These are phyloP conservation scores for Caenorhabditis angaria DNA, from an alignment of 2,888 invertebrate genomes.

Conservation along the genomic window DNA sequence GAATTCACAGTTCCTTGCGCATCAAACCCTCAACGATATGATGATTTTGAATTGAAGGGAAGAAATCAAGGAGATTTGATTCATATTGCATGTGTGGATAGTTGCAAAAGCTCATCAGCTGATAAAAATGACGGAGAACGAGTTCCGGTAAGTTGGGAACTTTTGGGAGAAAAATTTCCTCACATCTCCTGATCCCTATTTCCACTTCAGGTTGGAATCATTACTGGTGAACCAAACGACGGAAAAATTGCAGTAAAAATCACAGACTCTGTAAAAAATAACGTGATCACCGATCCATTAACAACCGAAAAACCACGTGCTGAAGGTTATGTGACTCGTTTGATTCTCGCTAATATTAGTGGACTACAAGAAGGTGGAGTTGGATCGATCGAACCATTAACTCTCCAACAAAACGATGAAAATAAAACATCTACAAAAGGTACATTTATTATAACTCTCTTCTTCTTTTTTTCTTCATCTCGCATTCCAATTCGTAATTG, in stretches of 20 bases:
- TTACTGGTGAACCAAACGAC: constrained; percentile 51
- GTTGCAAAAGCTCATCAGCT: constrained; percentile 29
- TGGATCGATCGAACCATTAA: constrained; percentile 38
- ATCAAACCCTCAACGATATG: constrained; percentile 46
- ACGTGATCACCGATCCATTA: constrained; percentile 31
- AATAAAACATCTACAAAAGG: constrained; percentile 29
- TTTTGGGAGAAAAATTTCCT: no score
- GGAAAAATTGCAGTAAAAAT: constrained; percentile 13
- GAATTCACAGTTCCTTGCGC: constrained; percentile 50
- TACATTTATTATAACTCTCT: constrained; percentile 6
- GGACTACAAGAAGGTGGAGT: constrained; percentile 27
- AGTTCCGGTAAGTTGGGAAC: constrained; percentile 12
- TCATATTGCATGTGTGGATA: constrained; percentile 57
- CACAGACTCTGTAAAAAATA: background rate
- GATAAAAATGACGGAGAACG: constrained; percentile 2
- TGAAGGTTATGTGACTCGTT: constrained; percentile 43
- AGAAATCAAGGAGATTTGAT: constrained; percentile 41
- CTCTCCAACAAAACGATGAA: constrained; percentile 41
- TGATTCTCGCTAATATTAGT: constrained; percentile 42
- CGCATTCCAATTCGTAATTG: no score
- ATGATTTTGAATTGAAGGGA: constrained; percentile 46
- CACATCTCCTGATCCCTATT: background rate
- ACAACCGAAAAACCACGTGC: constrained; percentile 32
- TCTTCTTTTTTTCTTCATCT: background rate
- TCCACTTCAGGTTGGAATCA: constrained; percentile 31